Percentiles rank a stretch among this genome's conserved stretches.
These are phyloP conservation scores for Myrmecophaga tridactyla DNA, from an alignment of 2,113 vertebrate species.

Conservation along the genomic window DNA sequence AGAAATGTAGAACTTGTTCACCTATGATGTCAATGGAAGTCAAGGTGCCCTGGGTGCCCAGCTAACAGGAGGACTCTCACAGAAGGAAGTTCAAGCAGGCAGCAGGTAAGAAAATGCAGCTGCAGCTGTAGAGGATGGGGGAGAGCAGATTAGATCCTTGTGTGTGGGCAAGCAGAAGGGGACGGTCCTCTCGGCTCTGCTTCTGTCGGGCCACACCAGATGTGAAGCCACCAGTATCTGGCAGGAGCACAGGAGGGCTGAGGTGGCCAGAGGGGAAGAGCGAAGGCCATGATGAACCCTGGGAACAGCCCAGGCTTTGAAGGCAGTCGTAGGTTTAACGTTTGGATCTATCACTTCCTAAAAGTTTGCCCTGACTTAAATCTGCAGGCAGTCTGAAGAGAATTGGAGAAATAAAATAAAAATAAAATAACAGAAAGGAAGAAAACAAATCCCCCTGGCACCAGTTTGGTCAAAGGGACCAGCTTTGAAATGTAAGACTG, in stretches of 20 bases:
- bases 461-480: not conserved
- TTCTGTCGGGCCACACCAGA: accelerated
- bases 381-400: not conserved
- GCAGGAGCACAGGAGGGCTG: not conserved
- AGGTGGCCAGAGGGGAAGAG: not conserved
- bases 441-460: not conserved
- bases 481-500: not conserved
- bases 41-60: accelerated
- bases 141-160: no score
- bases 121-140: accelerated
- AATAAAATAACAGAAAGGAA: not conserved
- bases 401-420: not conserved
- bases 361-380: not conserved
- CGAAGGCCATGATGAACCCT: no score
- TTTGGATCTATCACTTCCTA: not conserved
- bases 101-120: no score
- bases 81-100: accelerated
- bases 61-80: accelerated
- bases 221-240: not conserved
- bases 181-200: accelerated
- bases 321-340: no score
- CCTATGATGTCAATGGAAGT: not conserved
- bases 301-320: not conserved
- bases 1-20: not conserved
- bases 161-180: accelerated